Conservation (phyloP, 2,888 invertebrate species). For the Cheilosia urbana region DNA sequence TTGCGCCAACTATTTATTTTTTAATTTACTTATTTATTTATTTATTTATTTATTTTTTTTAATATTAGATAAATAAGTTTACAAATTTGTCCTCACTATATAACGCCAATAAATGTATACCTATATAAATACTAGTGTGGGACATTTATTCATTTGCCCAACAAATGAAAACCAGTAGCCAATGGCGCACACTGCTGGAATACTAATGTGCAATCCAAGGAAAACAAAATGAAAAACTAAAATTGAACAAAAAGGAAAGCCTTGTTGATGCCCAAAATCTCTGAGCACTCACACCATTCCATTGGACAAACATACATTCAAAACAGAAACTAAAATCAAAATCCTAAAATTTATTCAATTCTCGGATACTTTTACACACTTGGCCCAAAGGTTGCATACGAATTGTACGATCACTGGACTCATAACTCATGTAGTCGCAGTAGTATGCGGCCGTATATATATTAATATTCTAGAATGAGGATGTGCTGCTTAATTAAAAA, state of each 20-base stretch:
- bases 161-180: slow-evolving; percentile 45
- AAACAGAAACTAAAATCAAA: slow-evolving; percentile 8
- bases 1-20: too few species aligned
- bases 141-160: not conserved
- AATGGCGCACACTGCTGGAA: slow-evolving; percentile 8
- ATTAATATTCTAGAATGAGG: slow-evolving; percentile 69
- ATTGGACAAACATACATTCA: not conserved
- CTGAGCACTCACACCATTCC: slow-evolving; percentile 4
- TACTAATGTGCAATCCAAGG: not conserved
- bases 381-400: slow-evolving; percentile 52
- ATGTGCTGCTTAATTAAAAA: slow-evolving; percentile 70
- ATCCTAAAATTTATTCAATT: slow-evolving; percentile 47
- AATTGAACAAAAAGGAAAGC: not conserved
- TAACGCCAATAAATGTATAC: not conserved
- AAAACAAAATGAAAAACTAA: slow-evolving; percentile 26
- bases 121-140: not conserved
- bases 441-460: slow-evolving; percentile 46
- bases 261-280: not conserved
- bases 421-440: slow-evolving; percentile 63
- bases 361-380: slow-evolving; percentile 22
- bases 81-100: too few species aligned
- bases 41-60: too few species aligned
- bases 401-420: slow-evolving; percentile 56
- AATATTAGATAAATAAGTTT: too few species aligned
- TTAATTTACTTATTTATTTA: too few species aligned